Base-by-base conservation (phyloP, 2,888 invertebrate species). In the Zelleria hepariella region DNA sequence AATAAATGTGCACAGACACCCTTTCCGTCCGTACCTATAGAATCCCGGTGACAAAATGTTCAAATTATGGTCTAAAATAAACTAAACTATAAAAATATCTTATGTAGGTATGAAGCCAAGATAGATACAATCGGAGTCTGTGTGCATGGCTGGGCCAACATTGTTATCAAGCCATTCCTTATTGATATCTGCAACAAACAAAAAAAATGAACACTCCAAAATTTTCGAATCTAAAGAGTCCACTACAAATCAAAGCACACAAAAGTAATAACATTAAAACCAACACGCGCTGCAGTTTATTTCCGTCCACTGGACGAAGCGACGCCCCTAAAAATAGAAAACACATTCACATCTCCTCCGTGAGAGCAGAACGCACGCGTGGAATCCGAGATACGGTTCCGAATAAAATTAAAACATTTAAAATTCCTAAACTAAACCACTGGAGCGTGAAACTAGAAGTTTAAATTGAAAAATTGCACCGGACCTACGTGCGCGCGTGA, bases 321-420 rank as follows among this genome's bases (percentile, higher is more conserved):
- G 75, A 72, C 73, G 78, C 82, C 74, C n/a, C n/a, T n/a, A n/a
- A 73, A 88, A 88, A 88, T 88, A 88, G 87, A 86, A 86, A 85
- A 86, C 83, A 83, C 82, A 77, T 78, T 74, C 69, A 74, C 74
- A 76, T 78, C 79, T 75, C 78, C 67, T 71, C 80, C 23, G 32
- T 10, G 21, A 62, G 70, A 72, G 68, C 70, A 76, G 64, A 72
- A 79, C 80, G 83, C 86, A 86, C 78, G 21, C 73, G 74, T 72
- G 71, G 70, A 74, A n/a, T n/a, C n/a, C 32, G 32, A 15, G 32
- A 42, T 15, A 42, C 32, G 32, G 32, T 69, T 69, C 64, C 66
- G 64, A 67, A 62, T 64, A 56, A 65, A 69, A 68, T 63, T 62
- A 64, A 64, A 69, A 68, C 62, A 66, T 63, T 42, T 32, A 7